phyloP scores from a whole-genome alignment of 2,888 invertebrate species.

The Uloborus plumipes region DNA sequence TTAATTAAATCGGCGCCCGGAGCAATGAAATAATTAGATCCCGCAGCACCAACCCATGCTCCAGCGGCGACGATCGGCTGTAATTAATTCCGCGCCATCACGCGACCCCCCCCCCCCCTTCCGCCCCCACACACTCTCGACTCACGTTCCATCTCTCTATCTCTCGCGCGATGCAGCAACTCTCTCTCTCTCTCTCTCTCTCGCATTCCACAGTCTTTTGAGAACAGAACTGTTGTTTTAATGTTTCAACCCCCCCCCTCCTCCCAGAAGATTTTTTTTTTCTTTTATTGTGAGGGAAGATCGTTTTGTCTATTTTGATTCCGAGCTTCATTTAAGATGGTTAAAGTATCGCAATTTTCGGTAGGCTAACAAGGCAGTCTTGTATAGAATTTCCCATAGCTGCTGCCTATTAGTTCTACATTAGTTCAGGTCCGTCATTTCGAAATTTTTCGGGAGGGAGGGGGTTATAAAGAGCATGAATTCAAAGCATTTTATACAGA shows the following conservation, averaged over 20 bases:
- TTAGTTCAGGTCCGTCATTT: no score
- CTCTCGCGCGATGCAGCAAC: neutral
- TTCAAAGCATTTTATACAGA: no score
- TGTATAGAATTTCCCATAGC: no score
- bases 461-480: no score
- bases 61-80: slow-evolving; percentile 24
- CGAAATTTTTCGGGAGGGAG: no score
- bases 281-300: no score
- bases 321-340: no score
- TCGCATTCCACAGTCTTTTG: neutral
- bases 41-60: slow-evolving; percentile 21
- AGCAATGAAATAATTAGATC: slow-evolving; percentile 60
- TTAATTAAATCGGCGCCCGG: slow-evolving; percentile 55
- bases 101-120: neutral
- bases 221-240: slow-evolving; percentile 8
- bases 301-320: no score
- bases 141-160: neutral
- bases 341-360: no score
- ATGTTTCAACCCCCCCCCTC: no score
- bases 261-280: neutral
- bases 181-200: neutral
- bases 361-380: no score
- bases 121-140: neutral
- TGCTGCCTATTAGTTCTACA: no score
- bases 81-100: slow-evolving; percentile 45